Evolutionary conservation across 2,113 vertebrate species (phyloP), one percentile per base, ranked within the genome.

Genomic region (Rousettus leschenaultii): DNA sequence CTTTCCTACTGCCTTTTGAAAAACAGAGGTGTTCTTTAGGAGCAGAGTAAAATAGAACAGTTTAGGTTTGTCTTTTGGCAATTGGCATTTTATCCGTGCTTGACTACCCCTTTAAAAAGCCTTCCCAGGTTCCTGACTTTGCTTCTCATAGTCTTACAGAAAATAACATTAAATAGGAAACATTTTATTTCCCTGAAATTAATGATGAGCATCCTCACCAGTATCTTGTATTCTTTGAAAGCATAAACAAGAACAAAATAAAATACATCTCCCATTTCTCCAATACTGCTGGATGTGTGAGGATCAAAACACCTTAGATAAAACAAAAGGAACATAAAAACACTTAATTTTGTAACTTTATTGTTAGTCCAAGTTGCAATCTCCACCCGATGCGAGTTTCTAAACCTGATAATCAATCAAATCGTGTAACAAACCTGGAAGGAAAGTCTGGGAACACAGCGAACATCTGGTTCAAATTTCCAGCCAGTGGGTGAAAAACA

Each of bases 381-480:
- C 35, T 86, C 75, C 74, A 96, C 45, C n/a, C 13, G 21, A 43
- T 4, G 68, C 48, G 51, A 59, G 43, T 51, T 91, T 55, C 43
- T 43, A 45, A 86, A 35, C 33, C 55, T 15, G 43, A 16, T 7
- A 57, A 86, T 83, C 83, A 28, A 68, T 92, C 35, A 79, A 51
- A 63, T 12, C 14, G 6, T 10, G 45, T n/a, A 19, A 82, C 30
- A 74, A 75, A 63, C 75, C 35, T 74, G 30, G 53, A 59, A 79
- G 85, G 75, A 35, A 80, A 66, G 10, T 80, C 63, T 43, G 66
- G 2, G 4, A 94, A 40, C 11, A 5, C 0, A 21, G 51, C 15
- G 18, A 89, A 92, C 71, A 95, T 91, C 71, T 96, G 73, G 51
- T 63, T 96, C 59, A 48, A 65, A 75, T 79, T 82, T 95, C 77